phyloP scores from a whole-genome alignment of 2,888 invertebrate genomes.

The Cryptus armator region DNA sequence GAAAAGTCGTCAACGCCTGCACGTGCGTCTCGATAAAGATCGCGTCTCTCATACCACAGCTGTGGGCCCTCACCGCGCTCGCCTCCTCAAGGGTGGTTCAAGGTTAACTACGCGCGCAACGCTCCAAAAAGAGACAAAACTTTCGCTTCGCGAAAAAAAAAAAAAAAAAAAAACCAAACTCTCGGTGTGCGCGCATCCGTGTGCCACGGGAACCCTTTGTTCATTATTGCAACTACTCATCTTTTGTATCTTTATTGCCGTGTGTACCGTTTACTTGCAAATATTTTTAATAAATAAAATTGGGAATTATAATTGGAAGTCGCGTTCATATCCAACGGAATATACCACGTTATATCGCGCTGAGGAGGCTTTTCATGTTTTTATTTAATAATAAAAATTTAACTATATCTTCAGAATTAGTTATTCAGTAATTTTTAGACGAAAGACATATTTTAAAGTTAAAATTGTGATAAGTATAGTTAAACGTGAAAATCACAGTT shows the following conservation, averaged over 20 bases:
- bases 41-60: not conserved
- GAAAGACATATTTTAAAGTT: too few relatives aligned
- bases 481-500: too few relatives aligned
- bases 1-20: constrained; percentile 8
- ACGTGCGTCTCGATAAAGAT: constrained; percentile 29
- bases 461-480: too few relatives aligned
- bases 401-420: too few relatives aligned
- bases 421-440: too few relatives aligned
- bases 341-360: too few relatives aligned
- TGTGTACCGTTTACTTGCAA: too few relatives aligned
- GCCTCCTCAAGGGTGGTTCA: constrained; percentile 4
- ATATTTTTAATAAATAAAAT: not conserved
- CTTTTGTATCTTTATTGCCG: not conserved
- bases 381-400: not conserved
- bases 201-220: not conserved
- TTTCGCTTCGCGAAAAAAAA: not conserved
- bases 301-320: not conserved
- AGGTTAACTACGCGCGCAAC: not conserved
- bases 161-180: not conserved
- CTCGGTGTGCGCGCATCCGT: too few relatives aligned
- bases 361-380: too few relatives aligned
- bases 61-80: not conserved
- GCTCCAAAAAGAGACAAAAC: not conserved
- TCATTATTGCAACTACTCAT: not conserved
- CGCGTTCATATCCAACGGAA: too few relatives aligned